These are phyloP conservation scores for Celastrina argiolus DNA, from an alignment of 2,888 invertebrate species.

Conservation along the genomic window DNA sequence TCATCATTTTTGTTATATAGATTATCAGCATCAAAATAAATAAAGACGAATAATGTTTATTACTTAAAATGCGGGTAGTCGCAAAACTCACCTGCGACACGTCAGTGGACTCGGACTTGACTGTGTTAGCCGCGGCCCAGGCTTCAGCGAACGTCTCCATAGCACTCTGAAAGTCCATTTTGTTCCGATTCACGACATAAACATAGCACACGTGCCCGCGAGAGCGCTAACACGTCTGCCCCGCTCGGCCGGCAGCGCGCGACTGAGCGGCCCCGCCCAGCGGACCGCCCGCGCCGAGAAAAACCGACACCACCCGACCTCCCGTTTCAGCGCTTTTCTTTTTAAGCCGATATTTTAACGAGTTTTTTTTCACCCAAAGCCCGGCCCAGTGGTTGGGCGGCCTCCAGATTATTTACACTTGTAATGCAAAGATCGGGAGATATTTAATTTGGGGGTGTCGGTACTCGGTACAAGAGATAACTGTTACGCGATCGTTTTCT, in stretches of 20 bases:
- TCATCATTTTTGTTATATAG: background rate
- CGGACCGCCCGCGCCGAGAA: constrained; percentile 71
- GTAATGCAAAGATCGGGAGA: constrained; percentile 69
- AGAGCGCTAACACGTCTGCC: constrained; percentile 54
- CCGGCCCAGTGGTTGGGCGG: constrained; percentile 75
- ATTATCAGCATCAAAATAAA: background rate
- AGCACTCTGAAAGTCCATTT: constrained; percentile 98
- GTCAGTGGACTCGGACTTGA: constrained; percentile 81
- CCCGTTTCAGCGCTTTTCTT: constrained; percentile 78
- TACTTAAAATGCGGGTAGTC: background rate
- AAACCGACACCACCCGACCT: constrained; percentile 75
- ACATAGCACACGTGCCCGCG: constrained; percentile 66
- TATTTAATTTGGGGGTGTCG: constrained; percentile 58
- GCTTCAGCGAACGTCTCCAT: constrained; percentile 99
- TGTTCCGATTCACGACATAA: constrained; percentile 69
- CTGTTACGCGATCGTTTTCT: constrained; percentile 47
- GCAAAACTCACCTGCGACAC: constrained; percentile 81
- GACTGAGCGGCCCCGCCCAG: constrained; percentile 77
- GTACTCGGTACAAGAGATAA: constrained; percentile 32
- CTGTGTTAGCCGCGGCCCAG: constrained; percentile 91
- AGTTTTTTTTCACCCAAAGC: constrained; percentile 67
- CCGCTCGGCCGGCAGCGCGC: constrained; percentile 81
- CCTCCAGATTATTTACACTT: constrained; percentile 76
- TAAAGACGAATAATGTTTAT: background rate
- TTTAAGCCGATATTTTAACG: constrained; percentile 77